Evolutionary conservation across 2,113 vertebrate genomes (phyloP).

Genomic region (Alethe castanea): DNA sequence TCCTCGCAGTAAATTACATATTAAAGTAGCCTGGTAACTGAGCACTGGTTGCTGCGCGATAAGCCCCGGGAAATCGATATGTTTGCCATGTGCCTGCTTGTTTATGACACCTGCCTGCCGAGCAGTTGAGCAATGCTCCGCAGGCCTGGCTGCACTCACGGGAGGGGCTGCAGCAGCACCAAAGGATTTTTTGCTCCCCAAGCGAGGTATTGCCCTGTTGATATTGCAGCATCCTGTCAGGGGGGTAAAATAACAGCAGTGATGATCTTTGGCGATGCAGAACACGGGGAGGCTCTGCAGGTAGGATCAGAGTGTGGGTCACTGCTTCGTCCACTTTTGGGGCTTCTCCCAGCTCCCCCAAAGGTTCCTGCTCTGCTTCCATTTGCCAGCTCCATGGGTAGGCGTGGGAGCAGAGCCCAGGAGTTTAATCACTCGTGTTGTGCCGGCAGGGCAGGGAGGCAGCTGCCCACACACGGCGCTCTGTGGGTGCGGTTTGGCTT

Average conservation of each 20-base stretch:
- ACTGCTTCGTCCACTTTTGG: background rate
- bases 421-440: fast-evolving
- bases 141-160: constrained; percentile 21
- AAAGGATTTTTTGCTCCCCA: background rate
- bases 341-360: background rate
- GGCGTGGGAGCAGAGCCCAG: background rate
- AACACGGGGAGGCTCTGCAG: background rate
- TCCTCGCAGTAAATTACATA: constrained; percentile 76
- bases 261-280: background rate
- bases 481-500: fast-evolving
- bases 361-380: background rate
- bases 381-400: background rate
- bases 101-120: constrained; percentile 79
- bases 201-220: background rate
- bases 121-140: constrained; percentile 71
- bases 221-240: background rate
- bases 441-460: fast-evolving
- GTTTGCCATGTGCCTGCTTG: constrained; percentile 80
- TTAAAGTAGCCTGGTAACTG: constrained; percentile 83
- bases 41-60: constrained; percentile 76
- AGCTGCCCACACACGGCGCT: fast-evolving
- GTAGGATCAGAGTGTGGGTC: background rate
- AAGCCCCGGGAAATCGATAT: constrained; percentile 78
- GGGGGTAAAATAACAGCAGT: fast-evolving
- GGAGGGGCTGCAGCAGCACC: background rate